Percentiles rank a stretch among this genome's conserved stretches.
Evolutionary conservation across 2,797 vertebrate species (phyloP).

Genomic region (Phrynocephalus forsythii): DNA sequence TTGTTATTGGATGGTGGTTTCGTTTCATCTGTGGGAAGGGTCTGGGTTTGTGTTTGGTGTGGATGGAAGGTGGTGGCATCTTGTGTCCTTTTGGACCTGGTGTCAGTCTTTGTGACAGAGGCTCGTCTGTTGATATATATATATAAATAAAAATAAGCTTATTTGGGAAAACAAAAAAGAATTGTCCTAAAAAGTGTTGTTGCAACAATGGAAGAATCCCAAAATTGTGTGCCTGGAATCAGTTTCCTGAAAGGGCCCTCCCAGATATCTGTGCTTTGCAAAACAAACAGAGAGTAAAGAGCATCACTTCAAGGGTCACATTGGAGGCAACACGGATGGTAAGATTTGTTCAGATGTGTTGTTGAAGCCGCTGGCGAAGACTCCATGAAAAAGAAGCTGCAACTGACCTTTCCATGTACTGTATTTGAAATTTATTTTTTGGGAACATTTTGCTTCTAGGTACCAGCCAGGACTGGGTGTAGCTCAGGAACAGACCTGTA

Average conservation of each 20-base stretch:
- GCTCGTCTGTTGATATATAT: too few species aligned
- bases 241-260: neutral
- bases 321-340: neutral
- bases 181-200: neutral
- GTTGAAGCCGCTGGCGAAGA: neutral
- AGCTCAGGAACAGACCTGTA: neutral
- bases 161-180: neutral
- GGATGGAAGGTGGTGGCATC: too few species aligned
- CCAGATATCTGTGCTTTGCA: neutral
- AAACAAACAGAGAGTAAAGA: neutral
- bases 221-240: neutral
- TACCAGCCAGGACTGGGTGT: neutral
- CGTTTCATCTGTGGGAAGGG: too few species aligned
- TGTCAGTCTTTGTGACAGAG: too few species aligned
- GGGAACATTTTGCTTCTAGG: neutral
- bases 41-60: too few species aligned
- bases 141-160: neutral
- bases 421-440: too few species aligned
- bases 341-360: neutral
- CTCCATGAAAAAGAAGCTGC: neutral
- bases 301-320: too few species aligned
- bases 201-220: neutral
- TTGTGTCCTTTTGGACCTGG: too few species aligned
- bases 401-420: neutral
- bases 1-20: too few species aligned